phyloP scores from a whole-genome alignment of 2,888 invertebrate genomes.

The Amblyjoppa proteus region DNA sequence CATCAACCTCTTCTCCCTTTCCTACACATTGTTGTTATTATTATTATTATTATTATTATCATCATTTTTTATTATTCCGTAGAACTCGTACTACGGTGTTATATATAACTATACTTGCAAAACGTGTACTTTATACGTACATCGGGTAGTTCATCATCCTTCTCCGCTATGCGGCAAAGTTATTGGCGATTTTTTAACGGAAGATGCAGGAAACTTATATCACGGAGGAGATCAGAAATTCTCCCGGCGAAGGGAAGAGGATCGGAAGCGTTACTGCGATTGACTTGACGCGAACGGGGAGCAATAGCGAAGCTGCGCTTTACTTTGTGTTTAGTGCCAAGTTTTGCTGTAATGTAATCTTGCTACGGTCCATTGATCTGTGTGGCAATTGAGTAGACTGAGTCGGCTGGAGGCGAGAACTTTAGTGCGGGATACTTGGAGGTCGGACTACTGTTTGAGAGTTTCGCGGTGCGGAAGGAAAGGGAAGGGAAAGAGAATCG shows the following conservation, averaged over 20 bases:
- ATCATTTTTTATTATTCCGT: conserved; percentile 25
- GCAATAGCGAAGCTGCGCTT: conserved; percentile 17
- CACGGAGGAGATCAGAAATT: conserved; percentile 19
- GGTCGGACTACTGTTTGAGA: not conserved
- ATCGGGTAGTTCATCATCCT: conserved; percentile 20
- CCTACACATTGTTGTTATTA: not conserved
- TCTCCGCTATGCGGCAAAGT: not conserved
- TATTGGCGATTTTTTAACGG: conserved; percentile 29
- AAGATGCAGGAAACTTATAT: conserved; percentile 38
- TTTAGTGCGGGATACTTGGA: not conserved
- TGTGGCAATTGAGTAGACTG: conserved; percentile 34
- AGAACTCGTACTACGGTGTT: conserved; percentile 42
- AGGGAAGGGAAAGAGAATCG: not conserved
- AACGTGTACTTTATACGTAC: conserved; percentile 29
- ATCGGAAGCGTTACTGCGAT: conserved; percentile 10
- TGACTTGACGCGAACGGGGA: conserved; percentile 19
- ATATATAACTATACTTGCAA: not conserved
- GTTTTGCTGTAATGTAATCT: conserved; percentile 15
- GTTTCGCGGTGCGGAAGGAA: not conserved
- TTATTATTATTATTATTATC: not conserved
- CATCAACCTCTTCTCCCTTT: conserved; percentile 55
- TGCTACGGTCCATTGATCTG: conserved; percentile 2
- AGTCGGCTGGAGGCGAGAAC: conserved; percentile 1
- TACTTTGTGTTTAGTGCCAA: not conserved
- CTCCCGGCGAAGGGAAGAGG: not conserved